Percentiles rank a stretch among this genome's conserved stretches.
phyloP scores from a whole-genome alignment of 2,113 vertebrate genomes.

The Pseudopipra pipra region DNA sequence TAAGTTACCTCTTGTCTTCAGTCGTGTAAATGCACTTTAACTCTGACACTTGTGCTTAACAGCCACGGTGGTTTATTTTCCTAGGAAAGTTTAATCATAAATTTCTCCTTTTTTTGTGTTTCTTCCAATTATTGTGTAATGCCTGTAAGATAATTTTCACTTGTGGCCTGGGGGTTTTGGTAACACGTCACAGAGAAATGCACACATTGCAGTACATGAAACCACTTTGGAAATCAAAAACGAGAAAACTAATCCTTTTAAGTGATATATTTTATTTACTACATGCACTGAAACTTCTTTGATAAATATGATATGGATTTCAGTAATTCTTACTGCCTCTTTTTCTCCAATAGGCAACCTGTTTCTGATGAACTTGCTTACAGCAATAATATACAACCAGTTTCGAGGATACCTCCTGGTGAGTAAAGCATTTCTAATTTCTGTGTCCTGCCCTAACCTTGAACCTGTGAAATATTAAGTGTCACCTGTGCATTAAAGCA shows the following conservation, averaged over 20 bases:
- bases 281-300: background rate
- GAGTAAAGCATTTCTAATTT: slow-evolving; percentile 48
- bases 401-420: slow-evolving; percentile 98
- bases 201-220: background rate
- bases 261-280: background rate
- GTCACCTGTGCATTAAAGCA: background rate
- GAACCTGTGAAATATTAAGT: background rate
- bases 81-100: background rate
- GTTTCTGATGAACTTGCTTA: slow-evolving; percentile 95
- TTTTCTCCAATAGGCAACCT: slow-evolving; percentile 83
- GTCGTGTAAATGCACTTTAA: background rate
- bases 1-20: slow-evolving; percentile 63
- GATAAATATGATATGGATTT: background rate
- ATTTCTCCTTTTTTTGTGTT: background rate
- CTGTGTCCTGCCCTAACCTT: background rate
- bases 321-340: background rate
- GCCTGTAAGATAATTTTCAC: background rate
- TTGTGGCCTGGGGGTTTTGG: background rate
- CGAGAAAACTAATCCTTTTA: rapidly evolving
- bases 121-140: background rate
- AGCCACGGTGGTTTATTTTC: background rate
- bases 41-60: background rate
- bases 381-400: slow-evolving; percentile 97
- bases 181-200: background rate
- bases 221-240: background rate